phyloP scores from a whole-genome alignment of 2,113 vertebrate genomes.

The Myiopsitta monachus region DNA sequence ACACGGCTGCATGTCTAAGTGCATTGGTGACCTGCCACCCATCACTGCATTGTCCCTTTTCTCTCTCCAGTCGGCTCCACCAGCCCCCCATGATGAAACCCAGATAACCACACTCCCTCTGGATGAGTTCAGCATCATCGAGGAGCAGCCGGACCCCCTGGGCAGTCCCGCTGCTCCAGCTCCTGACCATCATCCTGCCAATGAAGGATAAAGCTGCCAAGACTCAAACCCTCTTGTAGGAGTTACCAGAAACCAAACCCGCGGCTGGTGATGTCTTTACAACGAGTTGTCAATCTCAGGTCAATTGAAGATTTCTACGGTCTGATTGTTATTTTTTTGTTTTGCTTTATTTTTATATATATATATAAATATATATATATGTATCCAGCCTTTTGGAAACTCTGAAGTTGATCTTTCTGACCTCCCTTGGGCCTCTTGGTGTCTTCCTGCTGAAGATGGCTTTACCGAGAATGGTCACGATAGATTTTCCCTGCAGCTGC shows the following conservation, averaged over 20 bases:
- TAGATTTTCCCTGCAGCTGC: constrained; percentile 18
- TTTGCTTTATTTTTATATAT: constrained; percentile 73
- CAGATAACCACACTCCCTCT: constrained; percentile 82
- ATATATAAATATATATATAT: constrained; percentile 40
- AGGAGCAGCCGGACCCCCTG: constrained; percentile 56
- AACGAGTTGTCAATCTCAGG: constrained; percentile 86
- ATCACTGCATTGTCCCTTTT: background rate
- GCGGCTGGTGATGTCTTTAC: constrained; percentile 63
- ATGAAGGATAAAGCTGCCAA: constrained; percentile 66
- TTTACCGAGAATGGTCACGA: background rate
- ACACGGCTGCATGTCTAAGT: accelerated
- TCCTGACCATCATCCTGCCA: background rate
- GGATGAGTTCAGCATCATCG: constrained; percentile 79
- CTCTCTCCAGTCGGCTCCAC: constrained; percentile 61
- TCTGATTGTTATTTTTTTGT: constrained; percentile 74
- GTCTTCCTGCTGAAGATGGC: background rate
- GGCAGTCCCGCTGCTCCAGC: background rate
- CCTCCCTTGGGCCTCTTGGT: constrained; percentile 1
- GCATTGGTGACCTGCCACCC: accelerated
- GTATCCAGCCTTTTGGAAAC: constrained; percentile 54
- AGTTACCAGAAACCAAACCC: constrained; percentile 40
- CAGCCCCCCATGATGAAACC: constrained; percentile 70
- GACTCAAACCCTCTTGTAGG: constrained; percentile 35
- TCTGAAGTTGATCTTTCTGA: constrained; percentile 46
- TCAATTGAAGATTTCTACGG: constrained; percentile 79